Evolutionary conservation across 1,140 invertebrate species (phyloP).

Genomic region (Cyclargus thomasi): DNA sequence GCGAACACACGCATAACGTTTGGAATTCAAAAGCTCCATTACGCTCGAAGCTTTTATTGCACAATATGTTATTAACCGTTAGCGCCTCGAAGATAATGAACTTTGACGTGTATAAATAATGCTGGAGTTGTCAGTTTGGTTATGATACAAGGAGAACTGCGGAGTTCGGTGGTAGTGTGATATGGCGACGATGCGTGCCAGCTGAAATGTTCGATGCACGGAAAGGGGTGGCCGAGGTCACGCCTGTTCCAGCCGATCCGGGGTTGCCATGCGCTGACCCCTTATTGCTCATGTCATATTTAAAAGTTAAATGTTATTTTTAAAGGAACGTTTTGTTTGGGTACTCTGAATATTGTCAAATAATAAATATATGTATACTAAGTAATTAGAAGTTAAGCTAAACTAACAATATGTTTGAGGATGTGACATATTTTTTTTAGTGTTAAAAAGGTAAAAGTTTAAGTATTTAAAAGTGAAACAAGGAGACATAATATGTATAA

Average conservation of each 20-base stretch:
- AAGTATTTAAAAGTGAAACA: too few relatives aligned
- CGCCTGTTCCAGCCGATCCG: conserved; percentile 41
- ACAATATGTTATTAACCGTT: conserved; percentile 1
- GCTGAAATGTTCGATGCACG: conserved; percentile 55
- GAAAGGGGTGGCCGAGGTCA: conserved; percentile 61
- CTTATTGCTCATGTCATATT: not conserved
- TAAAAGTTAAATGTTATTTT: too few relatives aligned
- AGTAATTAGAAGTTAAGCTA: too few relatives aligned
- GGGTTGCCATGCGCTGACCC: conserved; percentile 22
- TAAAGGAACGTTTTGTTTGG: too few relatives aligned
- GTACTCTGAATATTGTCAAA: too few relatives aligned
- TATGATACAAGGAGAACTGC: not conserved
- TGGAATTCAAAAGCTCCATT: not conserved
- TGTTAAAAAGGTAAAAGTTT: too few relatives aligned
- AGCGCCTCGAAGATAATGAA: conserved; percentile 3
- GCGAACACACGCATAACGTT: not conserved
- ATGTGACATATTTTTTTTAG: too few relatives aligned
- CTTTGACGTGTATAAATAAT: conserved; percentile 10
- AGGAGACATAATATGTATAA: too few relatives aligned
- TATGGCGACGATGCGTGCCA: conserved; percentile 53
- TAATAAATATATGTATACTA: too few relatives aligned
- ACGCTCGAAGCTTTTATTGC: not conserved
- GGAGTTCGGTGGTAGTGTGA: conserved; percentile 17
- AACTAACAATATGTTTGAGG: too few relatives aligned
- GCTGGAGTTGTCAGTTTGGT: not conserved